phyloP scores from a whole-genome alignment of 2,113 vertebrate genomes.

The Actenoides hombroni region DNA sequence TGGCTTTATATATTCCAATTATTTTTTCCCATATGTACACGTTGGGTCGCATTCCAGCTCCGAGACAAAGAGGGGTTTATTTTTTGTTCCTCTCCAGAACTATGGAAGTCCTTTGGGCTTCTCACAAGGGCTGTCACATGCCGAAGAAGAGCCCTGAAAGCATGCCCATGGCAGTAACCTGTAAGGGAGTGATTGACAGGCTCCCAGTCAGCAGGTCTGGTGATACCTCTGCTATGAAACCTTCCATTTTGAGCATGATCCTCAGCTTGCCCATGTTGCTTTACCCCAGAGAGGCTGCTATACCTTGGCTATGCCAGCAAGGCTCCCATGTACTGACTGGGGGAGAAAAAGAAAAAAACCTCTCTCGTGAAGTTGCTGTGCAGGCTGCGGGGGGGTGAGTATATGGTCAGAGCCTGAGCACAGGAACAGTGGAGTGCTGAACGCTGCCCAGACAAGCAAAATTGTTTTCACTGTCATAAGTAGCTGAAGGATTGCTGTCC shows the following conservation, averaged over 20 bases:
- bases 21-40: conserved; percentile 51
- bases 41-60: background rate
- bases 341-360: background rate
- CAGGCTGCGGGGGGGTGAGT: fast-evolving
- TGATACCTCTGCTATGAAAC: background rate
- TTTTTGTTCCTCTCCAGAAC: background rate
- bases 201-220: background rate
- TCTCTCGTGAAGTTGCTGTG: background rate
- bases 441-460: background rate
- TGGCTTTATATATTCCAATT: conserved; percentile 54
- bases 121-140: background rate
- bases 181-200: background rate
- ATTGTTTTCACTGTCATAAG: background rate
- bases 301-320: background rate
- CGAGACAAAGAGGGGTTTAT: background rate
- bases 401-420: background rate
- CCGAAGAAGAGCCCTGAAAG: background rate
- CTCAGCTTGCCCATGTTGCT: background rate
- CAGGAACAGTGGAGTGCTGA: background rate
- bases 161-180: background rate
- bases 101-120: background rate
- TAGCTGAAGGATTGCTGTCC: background rate
- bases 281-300: background rate
- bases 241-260: background rate
- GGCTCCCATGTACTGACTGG: background rate